These are phyloP conservation scores for Eurypyga helias DNA, from an alignment of 2,113 vertebrate genomes.

Conservation along the genomic window DNA sequence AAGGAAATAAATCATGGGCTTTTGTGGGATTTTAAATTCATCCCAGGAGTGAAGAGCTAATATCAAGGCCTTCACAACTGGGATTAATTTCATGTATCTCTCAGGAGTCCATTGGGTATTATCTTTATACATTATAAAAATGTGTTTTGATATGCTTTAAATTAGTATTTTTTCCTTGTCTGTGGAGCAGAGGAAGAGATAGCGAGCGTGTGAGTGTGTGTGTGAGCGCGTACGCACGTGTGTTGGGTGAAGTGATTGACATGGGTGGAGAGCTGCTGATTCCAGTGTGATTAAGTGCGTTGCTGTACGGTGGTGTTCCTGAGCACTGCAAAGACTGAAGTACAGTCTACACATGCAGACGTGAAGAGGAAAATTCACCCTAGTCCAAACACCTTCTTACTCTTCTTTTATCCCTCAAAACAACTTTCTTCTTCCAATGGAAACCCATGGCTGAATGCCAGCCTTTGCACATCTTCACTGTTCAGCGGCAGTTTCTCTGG, in stretches of 20 bases:
- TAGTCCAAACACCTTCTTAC: background rate
- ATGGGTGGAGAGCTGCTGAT: background rate
- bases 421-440: constrained; percentile 1
- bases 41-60: constrained; percentile 79
- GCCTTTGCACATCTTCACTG: constrained; percentile 24
- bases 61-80: constrained; percentile 80
- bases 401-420: background rate
- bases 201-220: background rate
- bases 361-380: background rate
- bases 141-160: constrained; percentile 79
- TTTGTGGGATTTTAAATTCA: constrained; percentile 81
- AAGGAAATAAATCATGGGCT: constrained; percentile 78
- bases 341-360: background rate
- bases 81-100: constrained; percentile 81
- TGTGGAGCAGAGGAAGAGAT: constrained; percentile 26
- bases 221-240: background rate
- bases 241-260: background rate
- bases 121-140: constrained; percentile 81
- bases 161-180: constrained; percentile 75
- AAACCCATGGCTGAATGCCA: constrained; percentile 34
- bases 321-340: background rate
- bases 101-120: constrained; percentile 76
- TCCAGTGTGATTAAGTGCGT: background rate
- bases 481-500: constrained; percentile 60
- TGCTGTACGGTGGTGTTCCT: background rate